Conservation (phyloP, 2,113 vertebrate genomes). For the Megaceryle maxima region DNA sequence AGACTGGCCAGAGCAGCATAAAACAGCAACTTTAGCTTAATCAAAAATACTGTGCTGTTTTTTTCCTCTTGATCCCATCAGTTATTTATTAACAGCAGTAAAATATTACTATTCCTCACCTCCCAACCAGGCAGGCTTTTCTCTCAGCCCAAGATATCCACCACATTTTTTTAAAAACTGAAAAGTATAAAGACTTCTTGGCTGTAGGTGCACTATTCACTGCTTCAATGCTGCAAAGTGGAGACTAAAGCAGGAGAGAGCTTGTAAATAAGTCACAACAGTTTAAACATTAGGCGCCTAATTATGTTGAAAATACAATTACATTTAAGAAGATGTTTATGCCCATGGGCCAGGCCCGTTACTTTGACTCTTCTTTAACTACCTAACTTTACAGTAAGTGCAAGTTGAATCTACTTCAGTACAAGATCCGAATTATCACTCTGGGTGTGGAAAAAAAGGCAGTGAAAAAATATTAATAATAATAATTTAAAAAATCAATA, state of each 20-base stretch:
- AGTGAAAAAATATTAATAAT: not conserved
- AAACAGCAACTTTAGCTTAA: not conserved
- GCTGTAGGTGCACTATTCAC: not conserved
- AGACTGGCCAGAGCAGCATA: not conserved
- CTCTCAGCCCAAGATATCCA: not conserved
- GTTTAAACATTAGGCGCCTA: not conserved
- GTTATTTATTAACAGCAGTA: slow-evolving; percentile 50
- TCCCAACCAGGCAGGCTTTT: not conserved
- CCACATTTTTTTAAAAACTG: not conserved
- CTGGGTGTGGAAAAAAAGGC: not conserved
- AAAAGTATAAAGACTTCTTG: not conserved
- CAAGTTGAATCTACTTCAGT: not conserved
- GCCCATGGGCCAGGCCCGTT: not conserved
- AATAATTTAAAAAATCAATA: not conserved
- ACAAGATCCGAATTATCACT: not conserved
- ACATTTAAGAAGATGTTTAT: slow-evolving; percentile 20
- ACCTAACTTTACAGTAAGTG: not conserved
- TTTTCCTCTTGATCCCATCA: not conserved
- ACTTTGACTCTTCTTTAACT: not conserved
- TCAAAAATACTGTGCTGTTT: not conserved
- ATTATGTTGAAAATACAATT: slow-evolving; percentile 36
- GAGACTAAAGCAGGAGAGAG: not conserved
- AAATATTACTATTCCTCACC: not conserved
- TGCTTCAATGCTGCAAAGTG: not conserved
- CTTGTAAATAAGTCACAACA: not conserved